Conservation (phyloP, 2,113 vertebrate genomes). For the Notechis scutatus region DNA sequence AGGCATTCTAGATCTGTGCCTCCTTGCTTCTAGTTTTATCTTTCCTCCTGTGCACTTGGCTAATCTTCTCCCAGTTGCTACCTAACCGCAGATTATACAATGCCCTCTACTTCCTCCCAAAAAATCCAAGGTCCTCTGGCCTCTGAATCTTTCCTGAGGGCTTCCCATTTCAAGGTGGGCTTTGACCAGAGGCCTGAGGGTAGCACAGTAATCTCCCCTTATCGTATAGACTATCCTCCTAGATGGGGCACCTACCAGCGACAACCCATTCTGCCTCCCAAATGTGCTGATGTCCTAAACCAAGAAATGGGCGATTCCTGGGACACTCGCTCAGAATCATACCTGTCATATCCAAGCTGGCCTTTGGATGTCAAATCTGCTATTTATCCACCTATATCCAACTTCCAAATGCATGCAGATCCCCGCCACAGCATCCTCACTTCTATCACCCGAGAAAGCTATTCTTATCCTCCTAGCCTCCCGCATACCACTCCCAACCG, state of each 20-base stretch:
- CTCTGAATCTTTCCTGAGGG: not conserved
- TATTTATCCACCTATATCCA: not conserved
- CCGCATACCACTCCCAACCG: not conserved
- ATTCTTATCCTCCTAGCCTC: not conserved
- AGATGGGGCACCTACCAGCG: not conserved
- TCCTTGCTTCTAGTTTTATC: not conserved
- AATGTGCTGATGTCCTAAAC: not conserved
- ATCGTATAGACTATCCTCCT: not conserved
- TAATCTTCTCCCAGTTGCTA: not conserved
- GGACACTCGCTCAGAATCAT: not conserved
- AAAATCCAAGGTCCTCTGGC: not conserved
- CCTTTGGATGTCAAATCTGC: not conserved
- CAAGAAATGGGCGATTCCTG: not conserved
- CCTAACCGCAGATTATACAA: not conserved
- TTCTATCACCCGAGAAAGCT: not conserved
- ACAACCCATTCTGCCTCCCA: not conserved
- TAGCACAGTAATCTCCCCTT: not conserved
- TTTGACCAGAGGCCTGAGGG: not conserved
- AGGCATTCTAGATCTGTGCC: not conserved
- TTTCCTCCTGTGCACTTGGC: not conserved
- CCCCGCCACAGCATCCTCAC: not conserved
- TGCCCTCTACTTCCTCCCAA: accelerated
- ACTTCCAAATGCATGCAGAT: not conserved
- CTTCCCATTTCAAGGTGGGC: constrained; percentile 12
- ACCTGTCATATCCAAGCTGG: not conserved